phyloP scores from a whole-genome alignment of 1,140 invertebrate species.

The Dendroctonus ponderosae region DNA sequence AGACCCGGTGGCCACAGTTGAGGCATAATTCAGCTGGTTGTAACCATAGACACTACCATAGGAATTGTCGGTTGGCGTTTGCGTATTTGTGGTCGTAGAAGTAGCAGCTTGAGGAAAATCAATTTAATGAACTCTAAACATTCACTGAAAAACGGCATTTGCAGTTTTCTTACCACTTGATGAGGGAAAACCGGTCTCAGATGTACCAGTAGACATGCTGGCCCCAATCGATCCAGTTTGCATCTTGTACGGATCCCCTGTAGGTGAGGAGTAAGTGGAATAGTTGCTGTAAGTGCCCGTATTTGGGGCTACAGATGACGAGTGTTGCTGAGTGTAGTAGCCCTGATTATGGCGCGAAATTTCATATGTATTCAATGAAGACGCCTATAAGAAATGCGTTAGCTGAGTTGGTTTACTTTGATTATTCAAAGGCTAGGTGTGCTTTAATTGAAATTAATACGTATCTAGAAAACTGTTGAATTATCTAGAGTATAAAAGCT shows the following conservation, averaged over 20 bases:
- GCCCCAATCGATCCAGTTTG: conserved; percentile 4
- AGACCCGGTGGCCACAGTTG: conserved; percentile 9
- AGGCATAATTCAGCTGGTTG: conserved; percentile 10
- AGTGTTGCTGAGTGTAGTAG: conserved; percentile 33
- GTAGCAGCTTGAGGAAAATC: neutral
- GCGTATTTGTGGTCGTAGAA: conserved; percentile 6
- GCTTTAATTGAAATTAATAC: no score
- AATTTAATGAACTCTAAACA: neutral
- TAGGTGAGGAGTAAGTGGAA: conserved; percentile 33
- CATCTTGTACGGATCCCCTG: conserved; percentile 18
- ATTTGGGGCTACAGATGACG: conserved; percentile 27
- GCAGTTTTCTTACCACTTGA: neutral
- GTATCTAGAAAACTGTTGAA: neutral
- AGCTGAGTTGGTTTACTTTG: no score
- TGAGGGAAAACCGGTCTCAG: neutral
- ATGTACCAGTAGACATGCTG: conserved; percentile 17
- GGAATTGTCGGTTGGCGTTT: neutral
- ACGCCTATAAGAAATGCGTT: conserved; percentile 3
- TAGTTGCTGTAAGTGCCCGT: conserved; percentile 2
- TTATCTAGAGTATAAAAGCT: neutral
- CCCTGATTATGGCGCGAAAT: conserved; percentile 9
- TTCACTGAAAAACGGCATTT: neutral
- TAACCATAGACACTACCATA: conserved; percentile 30
- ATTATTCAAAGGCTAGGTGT: no score
- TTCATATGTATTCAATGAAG: conserved; percentile 15